Evolutionary conservation across 2,888 invertebrate genomes (phyloP), one percentile per base, ranked within the genome.

Genomic region (Malachius bipustulatus): DNA sequence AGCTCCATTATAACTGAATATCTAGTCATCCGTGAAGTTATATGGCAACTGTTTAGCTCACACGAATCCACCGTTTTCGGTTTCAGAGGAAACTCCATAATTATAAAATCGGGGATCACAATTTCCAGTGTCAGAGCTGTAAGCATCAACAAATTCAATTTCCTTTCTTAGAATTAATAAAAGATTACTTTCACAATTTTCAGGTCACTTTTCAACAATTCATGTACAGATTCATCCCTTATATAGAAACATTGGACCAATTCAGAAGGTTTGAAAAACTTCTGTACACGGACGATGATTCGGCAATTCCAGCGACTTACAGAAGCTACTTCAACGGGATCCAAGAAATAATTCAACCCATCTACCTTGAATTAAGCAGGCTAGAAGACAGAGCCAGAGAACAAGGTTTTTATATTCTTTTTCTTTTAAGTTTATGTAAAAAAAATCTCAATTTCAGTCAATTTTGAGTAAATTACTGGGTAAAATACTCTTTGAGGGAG

Each of bases 1-100:
- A 46, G 52, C 1, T 55, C 44, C 12, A 43, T 61, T 19, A 47
- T 61, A 12, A 48, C 60, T 1, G 62, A 63, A 41, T 62, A 62
- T 45, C 58, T 58, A 47, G 55, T 59, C 3, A 52, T 62, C 36
- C 42, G 63, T 30, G 63, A 63, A 44, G 42, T 62, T 12, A 44
- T 62, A 14, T 62, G 60, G 60, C 61, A 63, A 40, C 39, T 60
- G 29, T 57, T 50, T 43, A 43, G 40, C 15, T 49, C 48, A 3
- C 57, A 59, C 37, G 47, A 48, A 8, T 57, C 59, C 16, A 48
- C 49, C 14, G 46, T 53, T 4, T 59, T 57, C 38, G 39, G 52
- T 28, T 49, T 59, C 16, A 37, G 42, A 8, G 52, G 49, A 12
- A 47, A 57, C 33, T 43, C 45, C 15, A 36, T 63, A n/a, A 42